Evolutionary conservation across 2,113 vertebrate species (phyloP).

Genomic region (Pelusios castaneus): DNA sequence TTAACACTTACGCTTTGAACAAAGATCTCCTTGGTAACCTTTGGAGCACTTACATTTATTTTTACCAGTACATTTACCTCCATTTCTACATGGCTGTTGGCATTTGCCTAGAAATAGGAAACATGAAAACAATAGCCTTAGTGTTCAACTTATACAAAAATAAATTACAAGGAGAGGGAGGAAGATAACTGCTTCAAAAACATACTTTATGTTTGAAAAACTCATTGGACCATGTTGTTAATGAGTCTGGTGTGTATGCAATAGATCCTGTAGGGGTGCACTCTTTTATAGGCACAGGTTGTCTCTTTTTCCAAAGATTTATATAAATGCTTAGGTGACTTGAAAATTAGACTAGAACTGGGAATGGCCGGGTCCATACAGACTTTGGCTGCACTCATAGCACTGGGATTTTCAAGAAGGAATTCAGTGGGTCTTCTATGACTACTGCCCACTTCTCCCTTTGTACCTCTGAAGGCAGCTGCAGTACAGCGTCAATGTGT

Average conservation of each 20-base stretch:
- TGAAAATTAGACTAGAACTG: not conserved
- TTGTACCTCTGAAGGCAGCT: not conserved
- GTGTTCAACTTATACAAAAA: not conserved
- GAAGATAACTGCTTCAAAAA: not conserved
- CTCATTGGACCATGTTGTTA: rapidly evolving
- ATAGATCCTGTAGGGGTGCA: not conserved
- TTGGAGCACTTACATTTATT: slow-evolving; percentile 92
- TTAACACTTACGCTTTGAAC: slow-evolving; percentile 86
- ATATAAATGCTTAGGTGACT: not conserved
- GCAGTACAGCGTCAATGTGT: not conserved
- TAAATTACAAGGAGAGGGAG: not conserved
- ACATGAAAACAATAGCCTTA: not conserved
- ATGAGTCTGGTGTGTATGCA: not conserved
- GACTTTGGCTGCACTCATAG: not conserved
- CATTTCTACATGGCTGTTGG: slow-evolving; percentile 86
- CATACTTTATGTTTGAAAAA: not conserved
- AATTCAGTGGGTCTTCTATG: rapidly evolving
- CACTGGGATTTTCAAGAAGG: rapidly evolving
- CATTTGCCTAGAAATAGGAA: slow-evolving; percentile 83
- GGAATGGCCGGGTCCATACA: rapidly evolving
- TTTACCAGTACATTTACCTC: slow-evolving; percentile 90
- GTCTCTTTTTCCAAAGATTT: not conserved
- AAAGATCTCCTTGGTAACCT: slow-evolving; percentile 90
- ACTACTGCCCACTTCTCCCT: not conserved
- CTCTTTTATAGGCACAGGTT: not conserved